These are phyloP conservation scores for Gonioctena quinquepunctata DNA, from an alignment of 1,140 invertebrate species.

Conservation along the genomic window DNA sequence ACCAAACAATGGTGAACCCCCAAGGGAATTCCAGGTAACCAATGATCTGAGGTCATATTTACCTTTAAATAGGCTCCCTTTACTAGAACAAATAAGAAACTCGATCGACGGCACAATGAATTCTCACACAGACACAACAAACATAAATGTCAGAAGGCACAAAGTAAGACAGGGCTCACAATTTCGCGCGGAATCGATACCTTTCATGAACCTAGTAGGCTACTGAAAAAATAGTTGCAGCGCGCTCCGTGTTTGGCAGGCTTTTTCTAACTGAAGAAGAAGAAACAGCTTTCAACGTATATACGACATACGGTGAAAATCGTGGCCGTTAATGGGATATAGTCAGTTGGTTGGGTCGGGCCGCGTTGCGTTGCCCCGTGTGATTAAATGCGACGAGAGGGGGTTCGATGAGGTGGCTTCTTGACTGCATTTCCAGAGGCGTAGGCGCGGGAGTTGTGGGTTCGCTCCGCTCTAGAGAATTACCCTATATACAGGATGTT, in stretches of 20 bases:
- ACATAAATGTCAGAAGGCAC: neutral
- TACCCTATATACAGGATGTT: no score
- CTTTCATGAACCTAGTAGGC: neutral
- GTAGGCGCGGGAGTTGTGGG: neutral
- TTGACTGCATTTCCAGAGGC: neutral
- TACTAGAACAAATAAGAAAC: neutral
- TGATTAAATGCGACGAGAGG: neutral
- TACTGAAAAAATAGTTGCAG: neutral
- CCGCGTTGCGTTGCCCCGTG: neutral
- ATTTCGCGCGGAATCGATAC: neutral
- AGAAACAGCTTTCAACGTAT: neutral
- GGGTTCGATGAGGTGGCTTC: neutral
- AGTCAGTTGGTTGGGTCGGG: neutral
- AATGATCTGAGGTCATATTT: neutral
- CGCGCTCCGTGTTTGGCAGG: neutral
- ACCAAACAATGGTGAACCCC: neutral
- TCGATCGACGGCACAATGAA: neutral
- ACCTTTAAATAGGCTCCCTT: neutral
- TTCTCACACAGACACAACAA: no score
- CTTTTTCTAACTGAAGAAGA: neutral
- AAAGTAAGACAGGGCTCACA: neutral
- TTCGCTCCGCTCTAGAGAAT: no score
- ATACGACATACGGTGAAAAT: neutral
- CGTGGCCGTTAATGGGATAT: neutral
- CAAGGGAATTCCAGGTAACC: neutral